Evolutionary conservation across 2,113 vertebrate species (phyloP).

Genomic region (Megalops atlanticus): DNA sequence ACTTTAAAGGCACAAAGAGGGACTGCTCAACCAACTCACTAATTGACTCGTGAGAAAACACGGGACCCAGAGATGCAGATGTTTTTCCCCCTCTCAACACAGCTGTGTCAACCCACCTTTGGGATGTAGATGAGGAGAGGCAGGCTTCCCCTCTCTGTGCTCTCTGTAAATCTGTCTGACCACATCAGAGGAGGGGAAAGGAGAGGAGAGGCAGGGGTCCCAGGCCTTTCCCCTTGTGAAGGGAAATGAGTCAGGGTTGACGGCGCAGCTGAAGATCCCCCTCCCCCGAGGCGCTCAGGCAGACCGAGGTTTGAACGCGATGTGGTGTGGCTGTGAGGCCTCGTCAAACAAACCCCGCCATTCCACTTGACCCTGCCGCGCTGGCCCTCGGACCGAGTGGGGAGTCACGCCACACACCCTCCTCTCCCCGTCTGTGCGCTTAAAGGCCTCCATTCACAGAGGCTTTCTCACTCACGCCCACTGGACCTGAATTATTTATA

Average conservation of each 20-base stretch:
- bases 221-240: too few species aligned
- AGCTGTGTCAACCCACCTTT: neutral
- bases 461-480: slow-evolving; percentile 60
- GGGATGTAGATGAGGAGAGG: neutral
- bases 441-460: neutral
- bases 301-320: too few species aligned
- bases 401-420: neutral
- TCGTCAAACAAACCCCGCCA: too few species aligned
- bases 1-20: neutral
- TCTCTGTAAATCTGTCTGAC: too few species aligned
- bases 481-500: slow-evolving; percentile 76
- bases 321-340: too few species aligned
- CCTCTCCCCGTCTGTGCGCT: neutral
- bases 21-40: neutral
- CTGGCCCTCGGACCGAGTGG: neutral
- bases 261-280: too few species aligned
- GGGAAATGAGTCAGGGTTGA: too few species aligned
- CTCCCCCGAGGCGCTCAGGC: too few species aligned
- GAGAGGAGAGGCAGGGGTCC: too few species aligned
- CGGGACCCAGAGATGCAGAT: neutral
- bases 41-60: neutral
- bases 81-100: neutral
- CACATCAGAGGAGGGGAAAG: too few species aligned
- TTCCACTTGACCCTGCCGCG: neutral
- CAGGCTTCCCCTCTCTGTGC: neutral